These are phyloP conservation scores for Chelidonichthys spinosus DNA, from an alignment of 2,797 vertebrate genomes.

Conservation along the genomic window DNA sequence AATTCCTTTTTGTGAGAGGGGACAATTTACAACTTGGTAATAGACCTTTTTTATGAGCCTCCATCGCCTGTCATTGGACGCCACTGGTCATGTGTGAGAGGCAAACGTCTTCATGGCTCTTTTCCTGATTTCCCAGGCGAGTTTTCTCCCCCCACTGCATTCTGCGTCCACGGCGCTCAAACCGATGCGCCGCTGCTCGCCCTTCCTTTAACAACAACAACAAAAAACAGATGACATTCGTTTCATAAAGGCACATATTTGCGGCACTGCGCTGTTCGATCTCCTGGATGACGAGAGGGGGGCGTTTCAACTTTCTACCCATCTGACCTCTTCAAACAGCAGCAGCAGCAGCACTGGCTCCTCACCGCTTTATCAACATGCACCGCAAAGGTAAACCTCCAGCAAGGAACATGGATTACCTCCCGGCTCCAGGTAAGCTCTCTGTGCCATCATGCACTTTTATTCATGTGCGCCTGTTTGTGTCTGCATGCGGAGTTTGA, in stretches of 20 bases:
- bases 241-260: slow-evolving; percentile 52
- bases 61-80: slow-evolving; percentile 97
- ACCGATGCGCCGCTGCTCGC: slow-evolving; percentile 86
- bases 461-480: slow-evolving; percentile 17
- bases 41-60: slow-evolving; percentile 98
- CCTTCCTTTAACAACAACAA: slow-evolving; percentile 76
- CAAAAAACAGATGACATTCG: slow-evolving; percentile 43
- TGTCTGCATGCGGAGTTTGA: slow-evolving; percentile 61
- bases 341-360: slow-evolving; percentile 41
- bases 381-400: slow-evolving; percentile 28
- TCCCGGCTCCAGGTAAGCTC: slow-evolving; percentile 76
- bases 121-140: slow-evolving; percentile 98
- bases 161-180: slow-evolving; percentile 91
- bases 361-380: slow-evolving; percentile 42
- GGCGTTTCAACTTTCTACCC: slow-evolving; percentile 58
- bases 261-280: slow-evolving; percentile 37
- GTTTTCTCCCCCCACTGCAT: slow-evolving; percentile 88
- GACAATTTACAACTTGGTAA: slow-evolving; percentile 99
- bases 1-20: slow-evolving; percentile 98
- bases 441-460: slow-evolving; percentile 31
- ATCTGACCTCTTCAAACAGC: slow-evolving; percentile 39
- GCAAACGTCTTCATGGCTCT: slow-evolving; percentile 96
- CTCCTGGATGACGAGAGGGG: slow-evolving; percentile 60
- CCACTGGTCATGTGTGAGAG: slow-evolving; percentile 98
- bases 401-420: slow-evolving; percentile 81